phyloP scores from a whole-genome alignment of 2,113 vertebrate species.

The Galeopterus variegatus region DNA sequence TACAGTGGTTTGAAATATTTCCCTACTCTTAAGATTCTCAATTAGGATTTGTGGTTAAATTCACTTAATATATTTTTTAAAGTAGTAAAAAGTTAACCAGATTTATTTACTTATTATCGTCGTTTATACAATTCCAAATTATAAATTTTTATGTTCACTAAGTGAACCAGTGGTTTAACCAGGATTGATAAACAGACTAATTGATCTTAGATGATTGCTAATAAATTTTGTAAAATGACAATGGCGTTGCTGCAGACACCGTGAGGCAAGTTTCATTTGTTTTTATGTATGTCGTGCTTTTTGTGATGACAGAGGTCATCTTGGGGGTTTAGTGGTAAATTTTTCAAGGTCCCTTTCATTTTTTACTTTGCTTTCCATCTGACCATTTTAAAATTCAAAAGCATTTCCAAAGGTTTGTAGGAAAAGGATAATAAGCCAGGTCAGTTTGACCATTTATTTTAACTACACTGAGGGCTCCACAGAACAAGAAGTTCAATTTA shows the following conservation, averaged over 20 bases:
- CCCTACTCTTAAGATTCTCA: background rate
- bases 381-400: background rate
- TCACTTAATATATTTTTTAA: background rate
- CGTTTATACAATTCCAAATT: background rate
- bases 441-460: background rate
- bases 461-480: background rate
- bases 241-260: too few relatives aligned
- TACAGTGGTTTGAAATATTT: background rate
- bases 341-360: background rate
- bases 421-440: background rate
- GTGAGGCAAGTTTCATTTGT: background rate
- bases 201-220: background rate
- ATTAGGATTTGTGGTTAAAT: background rate
- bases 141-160: background rate
- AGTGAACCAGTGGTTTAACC: background rate
- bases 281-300: background rate
- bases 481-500: background rate
- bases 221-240: background rate
- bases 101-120: background rate
- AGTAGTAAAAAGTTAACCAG: background rate
- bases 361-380: background rate
- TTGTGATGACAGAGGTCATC: background rate
- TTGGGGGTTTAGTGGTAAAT: background rate
- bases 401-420: background rate
- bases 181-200: background rate